Evolutionary conservation across 1,140 invertebrate species (phyloP), one percentile per base, ranked within the genome.

Genomic region (Cotesia typhae): DNA sequence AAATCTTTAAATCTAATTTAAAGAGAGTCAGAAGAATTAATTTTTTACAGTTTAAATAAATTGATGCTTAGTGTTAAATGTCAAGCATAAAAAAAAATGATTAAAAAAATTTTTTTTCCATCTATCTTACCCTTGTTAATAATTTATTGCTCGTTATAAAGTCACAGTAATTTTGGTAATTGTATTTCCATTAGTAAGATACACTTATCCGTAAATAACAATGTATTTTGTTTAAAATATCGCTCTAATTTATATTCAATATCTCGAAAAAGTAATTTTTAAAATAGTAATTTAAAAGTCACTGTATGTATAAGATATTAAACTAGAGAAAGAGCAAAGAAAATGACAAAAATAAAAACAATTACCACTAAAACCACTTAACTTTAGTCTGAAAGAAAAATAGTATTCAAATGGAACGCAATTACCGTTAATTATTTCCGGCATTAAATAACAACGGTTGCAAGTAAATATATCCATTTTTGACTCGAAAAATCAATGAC

Each of bases 371-470:
- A 47, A 47, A 5, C 6, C 5, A 47, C 6, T 47, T 47, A 9
- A 47, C 10, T 47, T 47, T 6, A 47, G 5, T 10, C 6, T 47
- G 6, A 10, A 47, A 10, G 10, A 41, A 41, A 41, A 41, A 41
- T 4, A 55, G 10, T 55, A 17, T 55, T 55, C 12, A 55, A n/a
- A 17, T 55, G 12, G n/a, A 55, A 55, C 12, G 12, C 12, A 14
- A 17, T 55, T 55, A 55, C 52, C 12, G 52, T 55, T 55, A 55
- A 55, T 55, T 55, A 55, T 17, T 55, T 55, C 52, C 52, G 52
- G 52, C 5, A 55, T 55, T 55, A n/a, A 55, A 55, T n/a, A 17
- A 12, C 14, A 14, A 4, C 4, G 12, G 52, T 55, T 55, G n/a
- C 4, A 4, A 12, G n/a, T 55, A 14, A 5, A 55, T 41, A 41